Base-by-base conservation (phyloP, 2,113 vertebrate genomes). In the Sylvietta virens region DNA sequence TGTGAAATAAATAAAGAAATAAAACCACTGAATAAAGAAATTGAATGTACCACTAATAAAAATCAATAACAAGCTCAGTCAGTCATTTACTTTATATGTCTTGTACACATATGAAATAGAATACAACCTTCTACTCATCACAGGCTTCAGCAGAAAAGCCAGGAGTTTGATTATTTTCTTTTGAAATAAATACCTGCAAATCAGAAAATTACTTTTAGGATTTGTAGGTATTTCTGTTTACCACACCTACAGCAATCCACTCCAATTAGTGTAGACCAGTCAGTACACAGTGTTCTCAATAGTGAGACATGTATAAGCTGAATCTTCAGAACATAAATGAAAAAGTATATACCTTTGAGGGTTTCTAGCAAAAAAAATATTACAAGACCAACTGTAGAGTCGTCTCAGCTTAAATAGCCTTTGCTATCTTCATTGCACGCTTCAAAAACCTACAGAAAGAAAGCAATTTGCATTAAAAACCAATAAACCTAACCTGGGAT, bases 361-460 rank as follows among this genome's bases (percentile, higher is more conserved):
- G 96, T 81, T 99, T 98, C 86, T 98, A 98, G 60, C 96, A 97
- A 97, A 98, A 98, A 98, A 71, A 95, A 96, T 98, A 96, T 98
- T 39, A 97, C 94, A 24, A 98, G 92, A 33, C 95, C 97, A 47
- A 98, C 94, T 94, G 98, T 97, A 69, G 98, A 96, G 73, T 98
- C 97, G 70, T 98, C 97, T 96, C 98, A 95, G 94, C 81, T 98
- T 65, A 98, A 88, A 60, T 42, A 97, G n/a, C 96, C 96, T 90
- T 98, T 98, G 33, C 95, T 95, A n/a, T 92, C 96, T 94, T 97
- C 91, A 88, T 97, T 98, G 61, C 96, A 98, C 0, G 5, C 92
- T 81, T 96, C 79, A 95, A 98, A 98, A 72, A 97, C 95, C 98
- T 98, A 78, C 28, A 88, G 50, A 95, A 96, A 66, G 37, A n/a